Conservation (phyloP, 1,140 invertebrate genomes). For the Dendroctonus ponderosae region DNA sequence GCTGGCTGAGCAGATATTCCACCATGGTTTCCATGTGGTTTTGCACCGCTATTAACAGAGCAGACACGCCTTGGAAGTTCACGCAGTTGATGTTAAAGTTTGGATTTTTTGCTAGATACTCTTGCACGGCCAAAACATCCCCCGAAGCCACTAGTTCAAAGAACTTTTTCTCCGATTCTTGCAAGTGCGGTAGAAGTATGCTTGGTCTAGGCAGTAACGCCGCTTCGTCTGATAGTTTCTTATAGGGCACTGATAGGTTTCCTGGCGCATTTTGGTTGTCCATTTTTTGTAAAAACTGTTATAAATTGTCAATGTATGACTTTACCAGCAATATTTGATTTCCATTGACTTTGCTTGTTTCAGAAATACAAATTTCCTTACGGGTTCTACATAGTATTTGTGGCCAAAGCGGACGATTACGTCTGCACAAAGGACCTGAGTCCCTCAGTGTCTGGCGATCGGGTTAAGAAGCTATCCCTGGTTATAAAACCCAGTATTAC, state of each 20-base stretch:
- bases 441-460: slow-evolving; percentile 38
- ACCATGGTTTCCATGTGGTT: slow-evolving; percentile 56
- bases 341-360: slow-evolving; percentile 10
- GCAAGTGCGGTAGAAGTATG: slow-evolving; percentile 51
- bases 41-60: slow-evolving; percentile 57
- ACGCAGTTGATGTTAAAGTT: slow-evolving; percentile 55
- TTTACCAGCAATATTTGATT: slow-evolving; percentile 2
- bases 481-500: slow-evolving; percentile 59
- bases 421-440: slow-evolving; percentile 60
- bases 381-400: slow-evolving; percentile 80
- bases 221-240: slow-evolving; percentile 37
- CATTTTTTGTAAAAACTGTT: background rate
- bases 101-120: slow-evolving; percentile 49
- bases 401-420: slow-evolving; percentile 73
- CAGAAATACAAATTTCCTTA: slow-evolving; percentile 66
- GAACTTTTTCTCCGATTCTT: slow-evolving; percentile 53
- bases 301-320: too few relatives aligned
- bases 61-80: slow-evolving; percentile 58
- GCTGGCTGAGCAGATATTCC: slow-evolving; percentile 54
- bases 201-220: slow-evolving; percentile 41
- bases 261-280: background rate
- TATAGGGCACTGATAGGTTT: slow-evolving; percentile 29
- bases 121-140: slow-evolving; percentile 49
- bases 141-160: slow-evolving; percentile 52
- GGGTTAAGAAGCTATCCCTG: slow-evolving; percentile 59